These are phyloP conservation scores for Didymodactylos carnosus DNA, from an alignment of 2,888 invertebrate genomes.

Conservation along the genomic window DNA sequence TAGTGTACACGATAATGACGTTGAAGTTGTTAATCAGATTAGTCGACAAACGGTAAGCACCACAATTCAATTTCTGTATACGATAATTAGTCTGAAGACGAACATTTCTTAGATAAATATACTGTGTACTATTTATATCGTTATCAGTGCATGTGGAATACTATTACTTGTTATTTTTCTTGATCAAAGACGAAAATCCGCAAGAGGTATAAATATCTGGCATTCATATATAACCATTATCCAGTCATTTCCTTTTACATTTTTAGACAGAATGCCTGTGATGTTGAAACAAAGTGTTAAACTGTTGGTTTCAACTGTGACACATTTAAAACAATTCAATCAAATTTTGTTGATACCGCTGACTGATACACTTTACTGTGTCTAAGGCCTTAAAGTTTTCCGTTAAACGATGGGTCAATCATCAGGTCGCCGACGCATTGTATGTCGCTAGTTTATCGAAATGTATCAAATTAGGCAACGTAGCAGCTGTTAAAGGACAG, in stretches of 20 bases:
- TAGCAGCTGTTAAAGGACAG: too few relatives aligned
- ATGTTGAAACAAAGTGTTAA: not conserved
- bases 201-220: not conserved
- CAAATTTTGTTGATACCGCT: constrained; percentile 5
- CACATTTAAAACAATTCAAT: constrained; percentile 1
- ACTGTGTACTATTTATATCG: not conserved
- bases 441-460: too few relatives aligned
- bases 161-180: not conserved
- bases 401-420: too few relatives aligned
- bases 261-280: not conserved
- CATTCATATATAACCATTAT: not conserved
- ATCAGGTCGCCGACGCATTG: too few relatives aligned
- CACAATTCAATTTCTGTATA: too few relatives aligned
- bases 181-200: not conserved
- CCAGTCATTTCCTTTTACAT: too few relatives aligned
- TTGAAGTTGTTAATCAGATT: not conserved
- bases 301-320: constrained; percentile 3
- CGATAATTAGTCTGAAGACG: not conserved
- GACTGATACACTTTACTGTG: too few relatives aligned
- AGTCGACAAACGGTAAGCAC: not conserved
- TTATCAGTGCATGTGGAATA: not conserved
- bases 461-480: too few relatives aligned
- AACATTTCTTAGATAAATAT: not conserved
- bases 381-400: too few relatives aligned
- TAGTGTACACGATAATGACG: not conserved